Base-by-base conservation (phyloP, 1,140 invertebrate genomes). In the Brachystomella parvula region DNA sequence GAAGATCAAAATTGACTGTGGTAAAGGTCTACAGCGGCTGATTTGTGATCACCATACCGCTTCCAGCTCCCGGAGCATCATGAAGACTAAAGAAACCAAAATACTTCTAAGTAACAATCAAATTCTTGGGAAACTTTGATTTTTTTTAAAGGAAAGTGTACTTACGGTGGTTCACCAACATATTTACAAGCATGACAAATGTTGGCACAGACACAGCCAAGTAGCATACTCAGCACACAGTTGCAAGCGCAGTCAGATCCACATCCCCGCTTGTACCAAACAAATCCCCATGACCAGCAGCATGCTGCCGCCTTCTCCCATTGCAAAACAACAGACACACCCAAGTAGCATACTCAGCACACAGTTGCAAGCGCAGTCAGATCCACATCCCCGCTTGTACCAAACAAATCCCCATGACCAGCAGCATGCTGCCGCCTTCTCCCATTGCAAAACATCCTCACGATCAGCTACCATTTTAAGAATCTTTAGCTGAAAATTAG, bases 161-260 rank as follows among this genome's bases (percentile, higher is more conserved):
- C 61, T 63, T 49, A 63, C 44, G 57, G 57, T 44, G 64, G 64
- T 30, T 65, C 57, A 3, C 64, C 64, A 32, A 65, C 64, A 33
- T 30, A 65, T 39, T 53, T 58, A 30, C 64, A 65, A 44, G 64
- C 64, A 47, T 65, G 64, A 24, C 64, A 65, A 33, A 65, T 56
- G n/a, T 65, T 35, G 33, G 47, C 64, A 29, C 64, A 65, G 64
- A 53, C 59, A 32, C 3, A 15, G 26, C 64, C 64, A 15, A 59
- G 33, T 44, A 33, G 57, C 2, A 35, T 33, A 15, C 64, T 56
- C 3, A 65, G 56, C 3, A 65, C 19, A 17, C n/a, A 31, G 31
- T 65, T 65, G 21, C 29, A 39, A 9, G 29, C 31, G 29, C 64
- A 65, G 12, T 53, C 29, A 31, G 53, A 59, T 3, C 64, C 64